A percentile compares a stretch with the other conserved stretches of the same genome.
Conservation (phyloP, 2,797 vertebrate species). For the Bryconaethiops microstoma region DNA sequence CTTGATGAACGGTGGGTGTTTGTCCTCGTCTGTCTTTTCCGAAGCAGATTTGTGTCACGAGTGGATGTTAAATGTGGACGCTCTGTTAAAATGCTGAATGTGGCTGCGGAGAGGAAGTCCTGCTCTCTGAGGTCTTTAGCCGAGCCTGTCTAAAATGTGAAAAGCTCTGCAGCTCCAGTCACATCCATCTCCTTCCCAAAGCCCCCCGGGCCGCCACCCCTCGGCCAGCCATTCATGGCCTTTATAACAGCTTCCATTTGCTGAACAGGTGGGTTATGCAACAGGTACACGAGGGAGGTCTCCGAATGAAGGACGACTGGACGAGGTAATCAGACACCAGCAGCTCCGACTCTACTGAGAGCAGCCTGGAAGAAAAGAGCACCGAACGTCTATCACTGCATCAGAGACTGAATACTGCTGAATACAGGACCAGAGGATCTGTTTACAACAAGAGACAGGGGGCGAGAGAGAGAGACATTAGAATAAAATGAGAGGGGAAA, state of each 20-base stretch:
- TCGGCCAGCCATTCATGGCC: background rate
- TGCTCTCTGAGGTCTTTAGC: no score
- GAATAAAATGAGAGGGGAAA: background rate
- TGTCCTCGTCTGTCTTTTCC: background rate
- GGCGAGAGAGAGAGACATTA: background rate
- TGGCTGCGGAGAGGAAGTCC: background rate
- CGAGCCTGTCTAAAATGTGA: background rate
- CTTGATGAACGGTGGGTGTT: background rate
- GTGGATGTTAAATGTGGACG: background rate
- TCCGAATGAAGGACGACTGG: slow-evolving; percentile 34
- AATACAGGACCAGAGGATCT: slow-evolving; percentile 36
- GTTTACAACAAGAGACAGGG: slow-evolving; percentile 61
- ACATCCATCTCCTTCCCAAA: background rate
- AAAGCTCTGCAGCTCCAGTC: background rate
- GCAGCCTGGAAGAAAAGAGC: slow-evolving; percentile 16
- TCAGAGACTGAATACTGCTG: background rate
- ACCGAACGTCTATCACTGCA: slow-evolving; percentile 18
- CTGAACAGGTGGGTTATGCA: slow-evolving; percentile 49
- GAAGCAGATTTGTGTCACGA: background rate
- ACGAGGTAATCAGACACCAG: slow-evolving; percentile 49
- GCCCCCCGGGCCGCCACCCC: slow-evolving; percentile 2
- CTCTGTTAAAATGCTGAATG: background rate
- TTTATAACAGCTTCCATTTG: slow-evolving; percentile 12
- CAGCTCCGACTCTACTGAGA: slow-evolving; percentile 13
- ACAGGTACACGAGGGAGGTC: slow-evolving; percentile 52